phyloP scores from a whole-genome alignment of 2,888 invertebrate genomes.

The Ophraella communa region DNA sequence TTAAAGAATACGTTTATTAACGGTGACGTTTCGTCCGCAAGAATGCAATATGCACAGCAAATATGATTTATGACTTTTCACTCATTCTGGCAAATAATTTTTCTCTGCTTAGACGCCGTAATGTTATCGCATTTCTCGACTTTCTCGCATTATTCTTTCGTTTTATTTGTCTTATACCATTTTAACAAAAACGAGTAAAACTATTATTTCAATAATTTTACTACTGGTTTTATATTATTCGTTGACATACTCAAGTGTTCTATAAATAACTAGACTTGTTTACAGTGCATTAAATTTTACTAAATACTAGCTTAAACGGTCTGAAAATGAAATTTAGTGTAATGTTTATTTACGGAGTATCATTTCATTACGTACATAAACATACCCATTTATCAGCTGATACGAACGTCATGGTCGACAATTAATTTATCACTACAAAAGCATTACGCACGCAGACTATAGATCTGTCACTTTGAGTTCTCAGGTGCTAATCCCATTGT shows the following conservation, averaged over 20 bases:
- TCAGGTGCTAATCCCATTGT: slow-evolving; percentile 24
- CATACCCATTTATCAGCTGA: slow-evolving; percentile 16
- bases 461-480: slow-evolving; percentile 27
- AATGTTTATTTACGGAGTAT: background rate
- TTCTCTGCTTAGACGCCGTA: background rate
- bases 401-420: slow-evolving; percentile 9
- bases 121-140: background rate
- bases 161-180: background rate
- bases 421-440: slow-evolving; percentile 25
- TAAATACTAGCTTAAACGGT: background rate
- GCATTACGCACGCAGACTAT: slow-evolving; percentile 21
- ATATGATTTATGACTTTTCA: slow-evolving; percentile 8
- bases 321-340: background rate
- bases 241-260: no score
- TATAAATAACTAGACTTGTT: no score
- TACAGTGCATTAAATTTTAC: background rate
- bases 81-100: background rate
- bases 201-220: background rate
- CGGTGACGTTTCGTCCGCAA: background rate
- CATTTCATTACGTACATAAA: slow-evolving; percentile 23
- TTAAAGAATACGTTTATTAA: background rate
- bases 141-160: background rate
- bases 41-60: background rate
- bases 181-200: background rate
- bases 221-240: background rate